Evolutionary conservation across 2,888 invertebrate genomes (phyloP), one percentile per base, ranked within the genome.

Genomic region (Meandrusa payeni): DNA sequence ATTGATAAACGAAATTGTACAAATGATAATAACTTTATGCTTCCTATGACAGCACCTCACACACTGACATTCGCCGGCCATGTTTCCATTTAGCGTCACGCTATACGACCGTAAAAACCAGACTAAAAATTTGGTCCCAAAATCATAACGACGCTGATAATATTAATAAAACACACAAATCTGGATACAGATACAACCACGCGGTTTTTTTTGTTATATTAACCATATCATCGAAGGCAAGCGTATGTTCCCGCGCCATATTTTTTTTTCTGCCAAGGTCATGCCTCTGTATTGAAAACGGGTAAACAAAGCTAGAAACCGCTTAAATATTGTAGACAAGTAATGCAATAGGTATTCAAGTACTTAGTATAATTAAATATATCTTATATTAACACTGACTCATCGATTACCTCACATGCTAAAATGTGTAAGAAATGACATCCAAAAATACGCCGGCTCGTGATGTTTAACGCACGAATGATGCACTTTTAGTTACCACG

Each of bases 261-360:
- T 85, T 83, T 85, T 83, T 76, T 82, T 78, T 81, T 78, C 69
- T 61, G 50, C 78, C 86, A 87, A 87, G 86, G 86, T 87, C 86
- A 86, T 80, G 72, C 75, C 73, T 74, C 57, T 59, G 69, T 77
- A 77, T 77, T 70, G 69, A 76, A 82, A 78, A 75, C 73, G 78
- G 64, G 86, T 86, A 87, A 87, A 86, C 86, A 87, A 85, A 71
- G 69, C 71, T 74, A 62, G 62, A 59, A 57, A 63, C 57, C 32
- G 49, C 52, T 38, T 50, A 51, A 52, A 37, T 38, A 32, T 29
- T 36, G 10, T 2, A 32, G 43, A 53, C 41, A 43, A 45, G 39
- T 41, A 29, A 22, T 3, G 45, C 43, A 47, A 26, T 41, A 52
- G 41, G 47, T 6, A 15, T 6, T 3, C 54, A 46, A 34, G 42